phyloP scores from a whole-genome alignment of 2,113 vertebrate species.

The Cygnus buccinator region DNA sequence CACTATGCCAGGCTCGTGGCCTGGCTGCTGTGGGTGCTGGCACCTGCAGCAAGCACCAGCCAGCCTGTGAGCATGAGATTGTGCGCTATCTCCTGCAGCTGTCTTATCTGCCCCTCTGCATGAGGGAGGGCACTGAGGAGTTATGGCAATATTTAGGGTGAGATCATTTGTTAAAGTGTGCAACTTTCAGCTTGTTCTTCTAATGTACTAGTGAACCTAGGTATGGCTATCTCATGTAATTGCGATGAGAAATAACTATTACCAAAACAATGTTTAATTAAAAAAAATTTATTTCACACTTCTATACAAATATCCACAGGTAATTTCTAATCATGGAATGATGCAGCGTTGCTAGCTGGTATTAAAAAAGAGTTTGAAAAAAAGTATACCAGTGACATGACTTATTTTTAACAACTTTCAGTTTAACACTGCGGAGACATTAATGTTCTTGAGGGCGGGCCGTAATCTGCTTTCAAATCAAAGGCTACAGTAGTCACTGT shows the following conservation, averaged over 20 bases:
- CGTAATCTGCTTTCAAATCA: not conserved
- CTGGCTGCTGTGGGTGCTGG: not conserved
- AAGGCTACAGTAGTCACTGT: not conserved
- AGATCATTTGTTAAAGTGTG: not conserved
- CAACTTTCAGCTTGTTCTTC: not conserved
- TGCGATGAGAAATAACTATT: not conserved
- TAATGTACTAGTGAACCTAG: not conserved
- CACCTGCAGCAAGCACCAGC: not conserved
- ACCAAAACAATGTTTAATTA: constrained; percentile 56
- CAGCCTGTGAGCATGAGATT: fast-evolving
- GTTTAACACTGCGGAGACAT: not conserved
- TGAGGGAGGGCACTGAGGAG: fast-evolving
- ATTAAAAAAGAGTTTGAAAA: constrained; percentile 66
- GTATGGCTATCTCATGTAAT: not conserved
- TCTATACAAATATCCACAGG: constrained; percentile 86
- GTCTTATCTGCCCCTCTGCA: not conserved
- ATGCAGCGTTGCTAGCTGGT: constrained; percentile 73
- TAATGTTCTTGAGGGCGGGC: not conserved
- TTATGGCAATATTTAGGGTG: fast-evolving
- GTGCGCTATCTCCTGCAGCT: not conserved
- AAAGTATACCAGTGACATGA: constrained; percentile 74
- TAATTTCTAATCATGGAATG: constrained; percentile 73
- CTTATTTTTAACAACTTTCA: constrained; percentile 53
- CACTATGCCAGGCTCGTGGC: not conserved
- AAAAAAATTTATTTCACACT: constrained; percentile 82